Base-by-base conservation (phyloP, 2,888 invertebrate genomes). In the Trimorus sp. region DNA sequence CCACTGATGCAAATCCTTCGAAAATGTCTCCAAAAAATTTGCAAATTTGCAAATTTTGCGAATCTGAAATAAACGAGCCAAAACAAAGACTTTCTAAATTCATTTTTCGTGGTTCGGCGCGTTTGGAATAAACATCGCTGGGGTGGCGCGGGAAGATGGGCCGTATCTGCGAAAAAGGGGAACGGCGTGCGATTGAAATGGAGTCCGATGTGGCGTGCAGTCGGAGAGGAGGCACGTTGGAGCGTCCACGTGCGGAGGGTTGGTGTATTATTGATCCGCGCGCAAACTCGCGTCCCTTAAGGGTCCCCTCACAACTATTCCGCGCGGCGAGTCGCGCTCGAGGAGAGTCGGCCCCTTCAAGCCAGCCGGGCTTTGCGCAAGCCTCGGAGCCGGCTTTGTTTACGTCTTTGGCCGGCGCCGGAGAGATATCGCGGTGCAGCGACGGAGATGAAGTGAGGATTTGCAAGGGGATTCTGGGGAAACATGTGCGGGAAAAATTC, bases 281-380 rank as follows among this genome's bases (percentile, higher is more conserved):
- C 84, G 84, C 84, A 84, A 82, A 84, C 82, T 84, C 84, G 70
- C 75, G 78, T 80, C 84, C 75, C 84, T 84, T 84, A 82, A 82
- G 77, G 84, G 77, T 76, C 59, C 71, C 74, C 66, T 71, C 79
- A 79, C 84, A 84, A 84, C 82, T 75, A 77, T 68, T 66, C 66
- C 60, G 68, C 70, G 7, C 51, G 7, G n/a, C 49, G 8, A 49
- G 49, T 49, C 49, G n/a, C 49, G 7, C 49, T 14, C 4, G 26
- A 26, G 26, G 26, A 26, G 26, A 26, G 26, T 26, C 26, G 26
- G 26, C 26, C 26, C 26, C 26, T 26, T 26, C 26, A 26, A 26
- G 26, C 26, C 26, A 26, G 26, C 26, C 26, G 26, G n/a, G n/a
- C 51, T 14, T 7, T 14, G 51, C 51, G 51, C 51, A 51, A 12